Evolutionary conservation across 2,888 invertebrate genomes (phyloP).

Genomic region (Hirtodrosophila alboralis): DNA sequence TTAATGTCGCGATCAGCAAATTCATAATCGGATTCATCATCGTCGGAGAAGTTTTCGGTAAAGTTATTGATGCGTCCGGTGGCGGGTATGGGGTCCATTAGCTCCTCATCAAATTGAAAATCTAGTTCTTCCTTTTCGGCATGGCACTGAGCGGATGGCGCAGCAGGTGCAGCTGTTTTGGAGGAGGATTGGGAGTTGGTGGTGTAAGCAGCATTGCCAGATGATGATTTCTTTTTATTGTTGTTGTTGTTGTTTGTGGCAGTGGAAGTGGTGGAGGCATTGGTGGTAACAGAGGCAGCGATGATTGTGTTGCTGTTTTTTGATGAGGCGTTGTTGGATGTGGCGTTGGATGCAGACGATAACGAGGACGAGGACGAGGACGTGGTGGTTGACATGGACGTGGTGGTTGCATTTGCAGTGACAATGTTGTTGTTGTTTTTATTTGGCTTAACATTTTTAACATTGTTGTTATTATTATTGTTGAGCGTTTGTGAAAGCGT

Average conservation of each 20-base stretch:
- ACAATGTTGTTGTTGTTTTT: slow-evolving; percentile 41
- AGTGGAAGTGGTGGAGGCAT: slow-evolving; percentile 12
- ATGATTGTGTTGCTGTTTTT: slow-evolving; percentile 47
- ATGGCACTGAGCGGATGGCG: slow-evolving; percentile 80
- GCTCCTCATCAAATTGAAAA: slow-evolving; percentile 98
- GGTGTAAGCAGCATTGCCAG: slow-evolving; percentile 73
- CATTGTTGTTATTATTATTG: slow-evolving; percentile 59
- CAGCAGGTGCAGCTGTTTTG: slow-evolving; percentile 80
- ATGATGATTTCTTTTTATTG: slow-evolving; percentile 58
- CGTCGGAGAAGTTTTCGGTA: slow-evolving; percentile 91
- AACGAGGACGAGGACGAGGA: slow-evolving; percentile 50
- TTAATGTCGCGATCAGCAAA: slow-evolving; percentile 96
- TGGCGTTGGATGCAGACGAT: slow-evolving; percentile 59
- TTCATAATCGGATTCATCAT: slow-evolving; percentile 92
- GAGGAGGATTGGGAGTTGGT: slow-evolving; percentile 78
- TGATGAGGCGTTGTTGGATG: slow-evolving; percentile 56
- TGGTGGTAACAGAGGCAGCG: slow-evolving; percentile 43
- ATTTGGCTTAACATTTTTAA: slow-evolving; percentile 48
- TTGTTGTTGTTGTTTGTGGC: slow-evolving; percentile 36
- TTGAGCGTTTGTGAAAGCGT: slow-evolving; percentile 80
- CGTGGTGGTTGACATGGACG: slow-evolving; percentile 41
- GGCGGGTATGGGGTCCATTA: slow-evolving; percentile 88
- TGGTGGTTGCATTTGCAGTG: slow-evolving; percentile 50
- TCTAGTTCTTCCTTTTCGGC: slow-evolving; percentile 92
- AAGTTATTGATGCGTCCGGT: slow-evolving; percentile 92